Percentiles rank a stretch among this genome's conserved stretches.
Conservation (phyloP, 2,888 invertebrate genomes). For the Elgonia sp. region DNA sequence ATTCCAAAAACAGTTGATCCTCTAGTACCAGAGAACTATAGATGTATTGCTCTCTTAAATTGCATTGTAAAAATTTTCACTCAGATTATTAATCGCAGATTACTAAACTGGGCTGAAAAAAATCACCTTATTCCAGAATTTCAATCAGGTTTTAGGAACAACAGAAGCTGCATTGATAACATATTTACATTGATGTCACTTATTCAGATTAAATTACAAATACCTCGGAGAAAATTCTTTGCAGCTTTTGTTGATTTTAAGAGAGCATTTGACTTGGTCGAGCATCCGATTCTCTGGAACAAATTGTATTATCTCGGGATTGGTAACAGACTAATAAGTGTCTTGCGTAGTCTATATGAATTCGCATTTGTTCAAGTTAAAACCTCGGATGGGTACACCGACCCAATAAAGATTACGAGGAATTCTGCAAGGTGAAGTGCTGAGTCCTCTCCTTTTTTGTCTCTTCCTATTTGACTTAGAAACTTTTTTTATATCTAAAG, state of each 20-base stretch:
- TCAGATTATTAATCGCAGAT: not conserved
- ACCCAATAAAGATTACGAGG: not conserved
- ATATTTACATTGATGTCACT: not conserved
- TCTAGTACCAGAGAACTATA: not conserved
- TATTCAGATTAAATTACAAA: not conserved
- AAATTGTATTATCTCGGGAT: not conserved
- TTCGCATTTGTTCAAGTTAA: not conserved
- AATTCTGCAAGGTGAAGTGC: not conserved
- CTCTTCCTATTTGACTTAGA: not conserved
- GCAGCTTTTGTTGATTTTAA: not conserved
- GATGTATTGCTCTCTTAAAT: not conserved
- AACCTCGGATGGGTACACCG: not conserved
- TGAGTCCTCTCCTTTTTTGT: not conserved
- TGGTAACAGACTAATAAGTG: not conserved
- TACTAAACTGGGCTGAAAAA: not conserved
- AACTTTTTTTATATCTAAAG: not conserved
- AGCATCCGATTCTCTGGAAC: not conserved
- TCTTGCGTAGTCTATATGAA: not conserved
- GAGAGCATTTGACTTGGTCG: constrained; percentile 7
- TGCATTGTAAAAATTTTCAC: not conserved
- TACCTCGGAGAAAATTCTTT: not conserved
- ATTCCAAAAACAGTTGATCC: not conserved
- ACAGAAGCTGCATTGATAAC: not conserved
- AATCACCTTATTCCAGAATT: not conserved
- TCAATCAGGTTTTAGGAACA: not conserved